Conservation (phyloP, 2,888 invertebrate species). For the Mythimna ferrago region DNA sequence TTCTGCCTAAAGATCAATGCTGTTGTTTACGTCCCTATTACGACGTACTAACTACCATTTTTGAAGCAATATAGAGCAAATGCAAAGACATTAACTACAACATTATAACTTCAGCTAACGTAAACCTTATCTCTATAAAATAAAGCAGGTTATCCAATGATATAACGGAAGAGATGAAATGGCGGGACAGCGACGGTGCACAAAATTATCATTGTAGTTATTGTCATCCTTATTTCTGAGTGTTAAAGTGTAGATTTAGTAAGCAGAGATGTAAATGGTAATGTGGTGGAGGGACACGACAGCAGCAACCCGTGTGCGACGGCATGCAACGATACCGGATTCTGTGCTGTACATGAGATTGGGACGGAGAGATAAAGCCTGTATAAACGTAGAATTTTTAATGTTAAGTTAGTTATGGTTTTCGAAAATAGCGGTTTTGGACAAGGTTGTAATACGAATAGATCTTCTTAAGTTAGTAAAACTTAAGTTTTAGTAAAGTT, state of each 20-base stretch:
- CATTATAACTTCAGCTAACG: background rate
- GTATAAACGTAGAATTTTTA: slow-evolving; percentile 42
- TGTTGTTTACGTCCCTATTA: slow-evolving; percentile 59
- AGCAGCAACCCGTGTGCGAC: slow-evolving; percentile 85
- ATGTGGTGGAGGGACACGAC: slow-evolving; percentile 73
- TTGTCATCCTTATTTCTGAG: slow-evolving; percentile 2
- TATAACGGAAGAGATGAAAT: slow-evolving; percentile 16
- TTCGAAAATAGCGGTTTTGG: slow-evolving; percentile 11
- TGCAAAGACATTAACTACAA: slow-evolving; percentile 27
- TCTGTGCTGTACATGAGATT: slow-evolving; percentile 71
- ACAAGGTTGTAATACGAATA: background rate
- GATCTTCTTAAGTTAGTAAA: background rate
- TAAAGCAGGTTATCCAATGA: slow-evolving; percentile 29
- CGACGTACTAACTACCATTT: slow-evolving; percentile 56
- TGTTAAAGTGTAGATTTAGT: slow-evolving; percentile 48
- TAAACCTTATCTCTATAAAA: background rate
- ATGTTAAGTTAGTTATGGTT: slow-evolving; percentile 22
- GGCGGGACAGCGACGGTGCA: slow-evolving; percentile 55
- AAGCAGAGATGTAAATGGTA: slow-evolving; percentile 27
- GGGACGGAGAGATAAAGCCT: slow-evolving; percentile 56
- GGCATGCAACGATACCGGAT: slow-evolving; percentile 84
- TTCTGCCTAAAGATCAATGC: slow-evolving; percentile 54
- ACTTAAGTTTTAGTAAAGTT: too few species aligned
- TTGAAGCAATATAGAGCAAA: slow-evolving; percentile 57
- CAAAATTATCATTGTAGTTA: slow-evolving; percentile 37